A percentile compares a stretch with the other conserved stretches of the same genome.
Conservation (phyloP, 2,797 vertebrate species). For the Novumbra hubbsi region DNA sequence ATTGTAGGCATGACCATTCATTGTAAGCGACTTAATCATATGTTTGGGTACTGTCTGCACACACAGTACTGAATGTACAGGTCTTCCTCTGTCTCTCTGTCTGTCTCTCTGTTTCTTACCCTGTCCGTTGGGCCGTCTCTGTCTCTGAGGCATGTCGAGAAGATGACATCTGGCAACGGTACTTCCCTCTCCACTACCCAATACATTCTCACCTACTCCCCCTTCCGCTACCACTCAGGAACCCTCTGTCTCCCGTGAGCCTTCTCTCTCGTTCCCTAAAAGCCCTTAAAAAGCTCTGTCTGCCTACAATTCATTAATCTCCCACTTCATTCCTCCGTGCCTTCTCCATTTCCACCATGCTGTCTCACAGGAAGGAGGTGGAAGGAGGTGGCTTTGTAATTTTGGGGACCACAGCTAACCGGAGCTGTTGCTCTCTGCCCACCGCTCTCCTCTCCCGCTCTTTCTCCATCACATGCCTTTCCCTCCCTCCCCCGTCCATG, state of each 20-base stretch:
- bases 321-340: not conserved
- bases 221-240: not conserved
- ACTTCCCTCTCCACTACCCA: not conserved
- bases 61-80: too few species aligned
- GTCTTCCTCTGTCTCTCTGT: not conserved
- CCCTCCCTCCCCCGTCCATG: not conserved
- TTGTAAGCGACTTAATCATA: too few species aligned
- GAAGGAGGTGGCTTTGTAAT: slow-evolving; percentile 20
- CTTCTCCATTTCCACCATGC: not conserved
- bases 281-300: slow-evolving; percentile 2
- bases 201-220: not conserved
- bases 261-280: not conserved
- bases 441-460: not conserved
- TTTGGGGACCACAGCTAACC: slow-evolving; percentile 35
- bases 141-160: not conserved
- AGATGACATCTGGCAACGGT: not conserved
- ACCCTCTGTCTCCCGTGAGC: not conserved
- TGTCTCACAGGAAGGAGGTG: not conserved
- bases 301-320: not conserved
- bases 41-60: too few species aligned
- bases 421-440: not conserved
- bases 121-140: not conserved
- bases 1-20: too few species aligned
- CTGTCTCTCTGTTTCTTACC: not conserved
- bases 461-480: not conserved